Percentiles rank a stretch among this genome's conserved stretches.
Conservation (phyloP, 1,140 invertebrate species). For the Polypedilum vanderplanki region DNA sequence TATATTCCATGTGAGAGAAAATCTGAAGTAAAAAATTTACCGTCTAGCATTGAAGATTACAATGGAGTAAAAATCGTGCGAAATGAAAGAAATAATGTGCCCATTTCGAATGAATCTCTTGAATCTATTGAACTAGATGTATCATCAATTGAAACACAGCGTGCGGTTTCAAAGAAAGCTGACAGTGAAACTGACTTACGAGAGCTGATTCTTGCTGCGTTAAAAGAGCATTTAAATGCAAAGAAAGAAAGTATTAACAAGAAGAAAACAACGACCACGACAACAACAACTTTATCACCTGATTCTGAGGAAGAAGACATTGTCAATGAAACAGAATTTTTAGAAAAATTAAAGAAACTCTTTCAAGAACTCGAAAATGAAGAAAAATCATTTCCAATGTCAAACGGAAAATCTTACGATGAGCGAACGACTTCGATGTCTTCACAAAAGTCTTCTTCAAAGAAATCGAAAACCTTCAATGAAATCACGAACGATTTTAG, state of each 20-base stretch:
- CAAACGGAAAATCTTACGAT: not conserved
- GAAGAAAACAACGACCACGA: not conserved
- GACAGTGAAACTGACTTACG: not conserved
- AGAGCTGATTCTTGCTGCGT: not conserved
- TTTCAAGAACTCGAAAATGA: not conserved
- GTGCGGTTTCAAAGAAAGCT: not conserved
- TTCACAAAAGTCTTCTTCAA: constrained; percentile 1
- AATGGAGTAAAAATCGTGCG: not conserved
- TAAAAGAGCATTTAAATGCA: not conserved
- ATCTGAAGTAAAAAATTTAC: not conserved
- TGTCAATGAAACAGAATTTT: not conserved
- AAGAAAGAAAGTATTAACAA: not conserved
- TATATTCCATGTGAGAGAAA: not conserved
- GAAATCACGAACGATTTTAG: not conserved
- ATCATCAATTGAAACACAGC: not conserved
- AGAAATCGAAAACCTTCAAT: not conserved
- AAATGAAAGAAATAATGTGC: constrained; percentile 13
- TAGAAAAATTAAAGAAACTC: not conserved
- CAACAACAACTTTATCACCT: not conserved
- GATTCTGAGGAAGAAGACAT: not conserved
- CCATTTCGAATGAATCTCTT: not conserved
- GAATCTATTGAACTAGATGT: constrained; percentile 21
- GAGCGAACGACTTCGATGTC: not conserved
- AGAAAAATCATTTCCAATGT: constrained; percentile 24
- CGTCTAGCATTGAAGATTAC: not conserved